Evolutionary conservation across 2,888 invertebrate species (phyloP), one percentile per base, ranked within the genome.

Genomic region (Apodemia mormo): DNA sequence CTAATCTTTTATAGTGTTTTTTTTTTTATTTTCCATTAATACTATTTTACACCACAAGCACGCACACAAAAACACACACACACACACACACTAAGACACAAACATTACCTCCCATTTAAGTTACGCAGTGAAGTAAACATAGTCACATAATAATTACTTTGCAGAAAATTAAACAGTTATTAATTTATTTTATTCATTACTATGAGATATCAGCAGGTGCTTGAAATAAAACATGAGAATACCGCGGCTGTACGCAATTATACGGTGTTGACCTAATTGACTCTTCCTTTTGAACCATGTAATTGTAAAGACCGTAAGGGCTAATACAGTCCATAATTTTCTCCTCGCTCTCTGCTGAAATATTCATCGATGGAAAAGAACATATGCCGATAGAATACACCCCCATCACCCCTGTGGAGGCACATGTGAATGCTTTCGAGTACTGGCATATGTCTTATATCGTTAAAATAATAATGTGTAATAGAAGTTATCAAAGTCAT

Each of bases 341-440:
- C 81, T 80, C 76, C 81, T 80, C 80, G 80, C 77, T 74, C 74
- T 77, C 82, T 84, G 81, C 83, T 92, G 77, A 89, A 93, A 90
- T 92, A 91, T 92, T 92, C 87, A 92, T 82, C 76, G 76, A 75
- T 77, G 79, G 77, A 81, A 90, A 88, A 81, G 90, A 89, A 89
- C 81, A 74, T 79, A 78, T 74, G 79, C 83, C 81, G 82, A 76
- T 79, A 80, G 78, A 68, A 71, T 74, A 74, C 78, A 78, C 82
- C 61, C 61, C 61, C 58, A 30, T 0, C n/a, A 4, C 22, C 61
- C 61, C 14, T 33, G 1, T 14, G 30, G 61, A 14, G 61, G 61
- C 33, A 30, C 58, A 30, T 12, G 61, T 61, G 33, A 61, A 33
- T 7, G 30, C 12, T 33, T 61, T 33, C 61, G 83, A 79, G 82